A percentile compares a stretch with the other conserved stretches of the same genome.
Conservation (phyloP, 1,140 invertebrate genomes). For the Aphelinus atriplicis region DNA sequence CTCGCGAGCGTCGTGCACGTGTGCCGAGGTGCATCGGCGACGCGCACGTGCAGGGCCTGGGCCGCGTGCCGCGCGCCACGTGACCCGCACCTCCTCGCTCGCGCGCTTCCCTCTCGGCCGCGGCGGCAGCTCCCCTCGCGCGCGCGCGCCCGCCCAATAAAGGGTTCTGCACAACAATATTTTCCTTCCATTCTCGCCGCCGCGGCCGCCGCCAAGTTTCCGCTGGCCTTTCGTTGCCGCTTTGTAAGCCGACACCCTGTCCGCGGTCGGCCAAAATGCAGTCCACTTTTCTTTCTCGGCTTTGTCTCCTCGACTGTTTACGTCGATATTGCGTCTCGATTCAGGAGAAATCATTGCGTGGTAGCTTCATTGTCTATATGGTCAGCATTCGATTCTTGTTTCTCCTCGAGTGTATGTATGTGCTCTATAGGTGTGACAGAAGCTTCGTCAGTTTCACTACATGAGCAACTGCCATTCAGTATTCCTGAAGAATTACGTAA, state of each 20-base stretch:
- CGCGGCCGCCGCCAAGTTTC: too few relatives aligned
- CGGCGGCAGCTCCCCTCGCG: neutral
- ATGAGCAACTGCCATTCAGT: too few relatives aligned
- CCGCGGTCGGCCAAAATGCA: too few relatives aligned
- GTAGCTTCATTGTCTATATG: neutral
- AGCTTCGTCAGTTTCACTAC: too few relatives aligned
- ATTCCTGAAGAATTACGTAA: too few relatives aligned
- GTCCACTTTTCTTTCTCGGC: conserved; percentile 20
- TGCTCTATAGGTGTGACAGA: too few relatives aligned
- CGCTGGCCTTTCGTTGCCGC: too few relatives aligned
- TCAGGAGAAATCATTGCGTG: conserved; percentile 5
- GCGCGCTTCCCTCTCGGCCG: neutral
- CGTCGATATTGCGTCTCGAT: neutral
- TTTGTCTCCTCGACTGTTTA: conserved; percentile 5
- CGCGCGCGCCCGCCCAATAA: conserved; percentile 31
- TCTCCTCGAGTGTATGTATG: too few relatives aligned
- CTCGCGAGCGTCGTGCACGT: conserved; percentile 11
- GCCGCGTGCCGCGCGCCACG: conserved; percentile 54
- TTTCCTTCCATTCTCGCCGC: conserved; percentile 50
- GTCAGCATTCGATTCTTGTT: too few relatives aligned
- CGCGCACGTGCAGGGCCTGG: conserved; percentile 30
- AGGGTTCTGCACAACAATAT: conserved; percentile 51
- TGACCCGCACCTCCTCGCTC: conserved; percentile 38
- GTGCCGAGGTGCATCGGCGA: conserved; percentile 27
- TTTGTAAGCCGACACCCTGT: too few relatives aligned